Conservation (phyloP, 2,888 invertebrate species). For the Nymphalis polychloros region DNA sequence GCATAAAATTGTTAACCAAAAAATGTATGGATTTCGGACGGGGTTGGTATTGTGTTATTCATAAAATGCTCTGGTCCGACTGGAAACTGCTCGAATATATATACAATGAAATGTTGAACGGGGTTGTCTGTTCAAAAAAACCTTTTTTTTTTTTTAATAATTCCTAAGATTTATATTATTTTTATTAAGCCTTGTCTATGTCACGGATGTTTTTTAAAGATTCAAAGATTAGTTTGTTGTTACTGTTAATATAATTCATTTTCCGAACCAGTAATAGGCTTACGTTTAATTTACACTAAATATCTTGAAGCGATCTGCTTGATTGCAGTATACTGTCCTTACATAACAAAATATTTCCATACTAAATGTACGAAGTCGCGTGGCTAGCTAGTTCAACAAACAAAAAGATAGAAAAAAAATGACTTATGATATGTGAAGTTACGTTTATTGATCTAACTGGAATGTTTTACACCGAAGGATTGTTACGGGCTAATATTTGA, state of each 20-base stretch:
- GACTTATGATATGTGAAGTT: not conserved
- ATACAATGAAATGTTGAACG: constrained; percentile 51
- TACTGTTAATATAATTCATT: too few species aligned
- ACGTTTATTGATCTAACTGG: not conserved
- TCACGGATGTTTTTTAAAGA: too few species aligned
- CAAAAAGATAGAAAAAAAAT: constrained; percentile 1
- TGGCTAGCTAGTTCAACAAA: not conserved
- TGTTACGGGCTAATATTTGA: not conserved
- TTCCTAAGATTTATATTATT: too few species aligned
- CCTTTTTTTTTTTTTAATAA: too few species aligned
- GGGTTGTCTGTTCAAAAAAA: constrained; percentile 39
- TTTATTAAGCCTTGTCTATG: too few species aligned
- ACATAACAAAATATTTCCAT: not conserved
- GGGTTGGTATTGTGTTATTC: constrained; percentile 16
- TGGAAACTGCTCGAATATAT: constrained; percentile 31
- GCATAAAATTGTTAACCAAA: constrained; percentile 20
- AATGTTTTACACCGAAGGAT: not conserved
- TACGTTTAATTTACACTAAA: too few species aligned
- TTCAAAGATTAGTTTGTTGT: too few species aligned
- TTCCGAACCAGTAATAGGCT: too few species aligned
- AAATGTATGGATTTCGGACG: constrained; percentile 11
- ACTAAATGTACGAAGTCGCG: not conserved
- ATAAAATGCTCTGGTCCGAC: constrained; percentile 17
- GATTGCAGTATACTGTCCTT: too few species aligned
- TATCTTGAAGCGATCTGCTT: too few species aligned